Evolutionary conservation across 2,113 vertebrate species (phyloP), one percentile per base, ranked within the genome.

Genomic region (Plecturocebus donacophilus): DNA sequence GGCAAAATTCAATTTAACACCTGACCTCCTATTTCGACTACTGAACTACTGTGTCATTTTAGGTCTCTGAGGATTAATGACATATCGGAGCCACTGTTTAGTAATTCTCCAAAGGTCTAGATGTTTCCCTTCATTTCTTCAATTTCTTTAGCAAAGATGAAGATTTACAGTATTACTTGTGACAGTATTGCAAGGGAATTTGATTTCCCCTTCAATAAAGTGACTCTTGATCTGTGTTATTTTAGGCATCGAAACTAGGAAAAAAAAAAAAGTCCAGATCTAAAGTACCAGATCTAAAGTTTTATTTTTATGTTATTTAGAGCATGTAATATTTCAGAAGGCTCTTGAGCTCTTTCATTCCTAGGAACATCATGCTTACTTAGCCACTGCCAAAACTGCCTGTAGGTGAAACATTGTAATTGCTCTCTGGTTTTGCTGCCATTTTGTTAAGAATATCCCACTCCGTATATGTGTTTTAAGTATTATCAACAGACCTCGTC

Each of bases 291-390:
- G 35, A 66, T 5, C 20, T 45, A 73, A 6, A 66, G 14, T 90
- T 93, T 87, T 66, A n/a, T 95, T 91, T 89, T 91, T 49, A 73
- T 58, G 23, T 87, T 83, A 71, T 47, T 79, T 92, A 61, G 19
- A 68, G 68, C 3, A 84, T 77, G 11, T 47, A 40, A n/a, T 76
- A 71, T 76, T 76, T 81, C 75, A 80, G 10, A 52, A 82, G 8
- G 1, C 45, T 54, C 4, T 14, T 75, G 40, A 38, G 83, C 8
- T 42, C 14, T 95, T 88, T 27, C 20, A 75, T 35, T 47, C 17
- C 45, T 71, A 87, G 38, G 14, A 87, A 56, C 12, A 87, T 47
- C 80, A 8, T 23, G 70, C 45, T 80, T 70, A 30, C 14, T 64
- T 80, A 42, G 80, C 8, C 11, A 80, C 23, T 58, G 19, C 54